A percentile compares a stretch with the other conserved stretches of the same genome.
phyloP scores from a whole-genome alignment of 2,113 vertebrate species.

The Pteronura brasiliensis region DNA sequence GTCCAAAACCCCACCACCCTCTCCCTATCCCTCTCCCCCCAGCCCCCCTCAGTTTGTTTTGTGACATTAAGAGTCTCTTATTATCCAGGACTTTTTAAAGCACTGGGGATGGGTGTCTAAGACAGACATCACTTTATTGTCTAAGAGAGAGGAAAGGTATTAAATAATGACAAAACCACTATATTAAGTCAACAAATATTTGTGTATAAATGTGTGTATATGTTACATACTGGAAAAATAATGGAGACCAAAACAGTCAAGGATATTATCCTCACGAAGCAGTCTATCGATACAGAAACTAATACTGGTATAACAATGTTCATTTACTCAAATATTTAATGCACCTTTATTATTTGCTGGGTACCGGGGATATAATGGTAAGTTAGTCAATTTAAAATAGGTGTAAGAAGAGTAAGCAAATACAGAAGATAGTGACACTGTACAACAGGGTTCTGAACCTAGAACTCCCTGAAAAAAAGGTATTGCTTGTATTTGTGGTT shows the following conservation, averaged over 20 bases:
- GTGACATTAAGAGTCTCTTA: no score
- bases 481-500: neutral
- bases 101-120: neutral
- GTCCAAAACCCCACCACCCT: no score
- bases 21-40: no score
- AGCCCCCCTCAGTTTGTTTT: no score
- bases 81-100: neutral
- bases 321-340: neutral
- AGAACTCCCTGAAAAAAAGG: neutral
- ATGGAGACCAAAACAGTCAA: neutral
- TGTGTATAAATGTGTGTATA: neutral
- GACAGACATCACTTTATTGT: neutral
- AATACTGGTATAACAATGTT: neutral
- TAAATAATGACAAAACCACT: neutral
- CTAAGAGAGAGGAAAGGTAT: neutral
- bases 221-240: neutral
- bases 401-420: neutral
- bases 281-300: neutral
- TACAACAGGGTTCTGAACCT: neutral
- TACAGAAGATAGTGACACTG: neutral
- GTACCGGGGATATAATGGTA: neutral
- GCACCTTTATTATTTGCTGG: neutral
- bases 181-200: neutral
- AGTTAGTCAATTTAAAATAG: neutral
- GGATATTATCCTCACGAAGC: neutral